Percentiles rank a stretch among this genome's conserved stretches.
These are phyloP conservation scores for Malthinus seriepunctatus DNA, from an alignment of 2,888 invertebrate genomes.

Conservation along the genomic window DNA sequence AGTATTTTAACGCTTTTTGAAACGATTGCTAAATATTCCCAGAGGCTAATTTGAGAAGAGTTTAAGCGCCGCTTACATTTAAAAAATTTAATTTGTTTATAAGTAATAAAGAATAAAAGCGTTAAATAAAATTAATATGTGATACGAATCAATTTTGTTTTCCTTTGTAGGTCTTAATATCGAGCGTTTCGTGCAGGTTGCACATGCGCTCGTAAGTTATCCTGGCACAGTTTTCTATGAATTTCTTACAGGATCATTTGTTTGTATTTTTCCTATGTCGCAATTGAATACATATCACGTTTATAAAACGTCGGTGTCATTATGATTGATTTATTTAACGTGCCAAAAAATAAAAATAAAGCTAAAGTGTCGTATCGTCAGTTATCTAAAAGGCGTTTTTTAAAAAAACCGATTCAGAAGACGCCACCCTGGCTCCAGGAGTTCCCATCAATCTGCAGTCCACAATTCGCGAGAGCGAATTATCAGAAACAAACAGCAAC, in stretches of 20 bases:
- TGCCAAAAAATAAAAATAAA: constrained; percentile 39
- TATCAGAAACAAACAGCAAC: constrained; percentile 38
- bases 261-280: constrained; percentile 45
- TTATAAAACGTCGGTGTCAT: constrained; percentile 43
- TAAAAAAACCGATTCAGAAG: constrained; percentile 28
- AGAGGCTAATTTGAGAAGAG: no score
- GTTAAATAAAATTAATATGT: no score
- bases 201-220: constrained; percentile 41
- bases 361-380: constrained; percentile 33
- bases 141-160: no score
- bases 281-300: constrained; percentile 47
- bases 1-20: no score
- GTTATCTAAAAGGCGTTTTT: constrained; percentile 30
- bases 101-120: no score
- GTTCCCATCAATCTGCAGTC: constrained; percentile 47
- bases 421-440: constrained; percentile 54
- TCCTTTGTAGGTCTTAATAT: constrained; percentile 38
- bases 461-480: constrained; percentile 38
- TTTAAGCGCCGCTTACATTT: no score
- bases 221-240: constrained; percentile 31
- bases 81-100: no score
- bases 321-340: constrained; percentile 50
- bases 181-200: constrained; percentile 42
- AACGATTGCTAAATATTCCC: no score
- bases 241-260: constrained; percentile 35